Evolutionary conservation across 1,140 invertebrate species (phyloP).

Genomic region (Temnothorax nylanderi): DNA sequence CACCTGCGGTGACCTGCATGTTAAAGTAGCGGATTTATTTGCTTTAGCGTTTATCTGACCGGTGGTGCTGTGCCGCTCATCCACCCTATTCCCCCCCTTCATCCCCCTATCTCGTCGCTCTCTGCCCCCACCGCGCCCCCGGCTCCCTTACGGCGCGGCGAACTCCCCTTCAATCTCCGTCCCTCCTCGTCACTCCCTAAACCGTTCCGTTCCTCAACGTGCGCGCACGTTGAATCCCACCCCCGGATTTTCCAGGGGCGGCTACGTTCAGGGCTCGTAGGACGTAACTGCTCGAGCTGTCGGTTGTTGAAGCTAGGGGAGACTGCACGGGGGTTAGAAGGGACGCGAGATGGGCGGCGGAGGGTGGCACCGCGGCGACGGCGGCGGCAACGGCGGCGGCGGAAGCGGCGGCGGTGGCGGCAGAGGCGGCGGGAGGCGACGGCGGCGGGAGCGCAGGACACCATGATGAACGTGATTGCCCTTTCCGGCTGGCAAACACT

Average conservation of each 20-base stretch:
- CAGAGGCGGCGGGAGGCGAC: conserved; percentile 29
- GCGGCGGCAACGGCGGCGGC: conserved; percentile 33
- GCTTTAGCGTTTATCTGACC: conserved; percentile 82
- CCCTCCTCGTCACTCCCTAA: conserved; percentile 50
- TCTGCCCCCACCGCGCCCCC: background rate
- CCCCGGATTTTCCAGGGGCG: conserved; percentile 72
- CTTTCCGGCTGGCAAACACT: conserved; percentile 83
- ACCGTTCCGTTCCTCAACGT: conserved; percentile 53
- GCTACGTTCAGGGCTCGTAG: conserved; percentile 63
- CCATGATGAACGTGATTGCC: conserved; percentile 84
- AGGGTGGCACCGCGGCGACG: conserved; percentile 67
- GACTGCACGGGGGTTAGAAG: conserved; percentile 60
- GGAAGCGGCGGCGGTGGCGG: conserved; percentile 61
- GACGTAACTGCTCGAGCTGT: conserved; percentile 55
- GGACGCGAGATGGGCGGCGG: conserved; percentile 61
- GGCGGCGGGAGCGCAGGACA: conserved; percentile 72
- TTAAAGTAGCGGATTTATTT: conserved; percentile 85
- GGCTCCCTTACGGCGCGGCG: conserved; percentile 31
- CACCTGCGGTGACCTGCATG: conserved; percentile 84
- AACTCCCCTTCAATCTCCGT: conserved; percentile 28
- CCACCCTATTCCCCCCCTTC: conserved; percentile 35
- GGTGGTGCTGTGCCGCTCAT: conserved; percentile 62
- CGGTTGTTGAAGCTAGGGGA: conserved; percentile 63
- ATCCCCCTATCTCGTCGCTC: background rate
- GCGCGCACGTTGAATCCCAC: conserved; percentile 71